Base-by-base conservation (phyloP, 2,797 vertebrate species). In the Labeo calbasu region DNA sequence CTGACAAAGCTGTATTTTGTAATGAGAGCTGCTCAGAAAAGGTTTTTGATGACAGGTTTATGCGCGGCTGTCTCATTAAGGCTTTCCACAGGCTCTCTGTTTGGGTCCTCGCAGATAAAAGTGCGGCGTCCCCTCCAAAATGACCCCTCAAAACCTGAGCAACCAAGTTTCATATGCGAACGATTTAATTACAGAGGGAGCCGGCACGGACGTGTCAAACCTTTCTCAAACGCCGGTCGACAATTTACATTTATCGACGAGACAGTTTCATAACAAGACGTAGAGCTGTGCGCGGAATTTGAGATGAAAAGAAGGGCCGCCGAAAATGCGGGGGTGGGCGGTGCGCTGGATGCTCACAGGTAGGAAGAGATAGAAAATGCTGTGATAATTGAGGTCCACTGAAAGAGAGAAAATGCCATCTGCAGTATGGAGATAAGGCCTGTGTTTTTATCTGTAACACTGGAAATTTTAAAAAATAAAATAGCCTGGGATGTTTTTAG, bases 311-410 rank as follows among this genome's bases (percentile, higher is more conserved):
- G 48, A 80, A 19, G 76, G 82, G 53, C 40, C 43, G n/a, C 72
- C 50, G 23, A 84, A 32, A 65, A 57, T 77, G 66, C 11, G 17
- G 55, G 68, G 79, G 84, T 65, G n/a, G 71, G 21, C 46, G 8
- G 25, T 36, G 79, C 19, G 3, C 79, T 79, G 50, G 79, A 76
- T 77, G 73, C 51, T 73, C 12, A 43, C 76, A 82, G 65, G 61
- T 83, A 59, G 81, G 66, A 86, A 69, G 61, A 81, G 68, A 79
- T 84, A 79, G 79, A 65, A 84, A 86, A 83, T 55, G 77, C 66
- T 77, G 51, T 75, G 12, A 81, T 84, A 81, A 85, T 85, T 85
- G 68, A 61, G 59, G 71, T 81, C 72, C 77, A 85, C 55, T 71
- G 75, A 8, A 63, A 83, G 66, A 71, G 3, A 68, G 50, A 51